Evolutionary conservation across 2,888 invertebrate species (phyloP), one percentile per base, ranked within the genome.

Genomic region (Philonicus albiceps): DNA sequence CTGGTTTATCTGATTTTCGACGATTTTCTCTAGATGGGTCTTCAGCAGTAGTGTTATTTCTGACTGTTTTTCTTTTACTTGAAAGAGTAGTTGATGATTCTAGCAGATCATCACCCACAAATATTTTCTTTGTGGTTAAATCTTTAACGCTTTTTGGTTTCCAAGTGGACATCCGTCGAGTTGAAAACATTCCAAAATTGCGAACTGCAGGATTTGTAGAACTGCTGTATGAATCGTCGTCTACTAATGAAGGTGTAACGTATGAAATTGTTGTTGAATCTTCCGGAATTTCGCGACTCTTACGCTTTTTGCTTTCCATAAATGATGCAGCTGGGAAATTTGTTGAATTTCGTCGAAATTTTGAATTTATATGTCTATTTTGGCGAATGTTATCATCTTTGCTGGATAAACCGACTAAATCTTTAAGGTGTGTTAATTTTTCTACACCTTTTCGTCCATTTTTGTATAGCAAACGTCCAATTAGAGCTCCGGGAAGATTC

Each of bases 401-500:
- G 16, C 73, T 72, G 5, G 87, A 22, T 49, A 87, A 86, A 3
- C 87, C 88, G 4, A 88, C 43, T 16, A 88, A 53, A 34, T 88
- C 88, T 72, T 87, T 87, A 4, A 86, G 34, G 30, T 87, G 74
- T 4, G 85, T 16, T 2, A 87, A 81, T 89, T 81, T 49, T 13
- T 90, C 90, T 87, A 91, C 89, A 87, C 91, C 90, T 43, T 91
- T 89, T 88, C 88, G 88, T 86, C 90, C 91, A 86, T 92, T 92
- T 87, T 92, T 94, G 86, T 95, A 94, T 76, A 95, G 93, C 75
- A 96, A 93, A 90, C 95, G 95, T 1, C 96, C 97, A 88, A 96
- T 95, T 74, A 95, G 93, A 49, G 95, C 95, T 87, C 95, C 96
- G 3, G 95, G 95, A 74, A 95, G 90, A 90, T 97, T 97, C 92